Conservation (phyloP, 1,140 invertebrate genomes). For the Ceratina japonica region DNA sequence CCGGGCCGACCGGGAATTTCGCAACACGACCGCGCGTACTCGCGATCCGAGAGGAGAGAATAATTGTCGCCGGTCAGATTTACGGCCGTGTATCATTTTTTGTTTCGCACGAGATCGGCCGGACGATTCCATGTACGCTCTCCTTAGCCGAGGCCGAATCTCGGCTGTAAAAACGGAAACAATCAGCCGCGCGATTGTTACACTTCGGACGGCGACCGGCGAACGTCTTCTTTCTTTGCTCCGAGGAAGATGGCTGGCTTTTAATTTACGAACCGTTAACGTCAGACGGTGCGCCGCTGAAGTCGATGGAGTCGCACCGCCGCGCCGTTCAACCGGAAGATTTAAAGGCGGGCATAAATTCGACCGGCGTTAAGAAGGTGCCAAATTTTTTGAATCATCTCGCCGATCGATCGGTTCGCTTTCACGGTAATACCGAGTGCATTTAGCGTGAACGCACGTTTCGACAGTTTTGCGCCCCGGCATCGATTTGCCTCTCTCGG, state of each 20-base stretch:
- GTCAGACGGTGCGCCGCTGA: conserved; percentile 47
- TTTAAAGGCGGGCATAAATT: conserved; percentile 66
- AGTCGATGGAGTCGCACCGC: conserved; percentile 44
- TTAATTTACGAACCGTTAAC: conserved; percentile 73
- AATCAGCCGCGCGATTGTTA: conserved; percentile 16
- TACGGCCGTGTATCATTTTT: conserved; percentile 29
- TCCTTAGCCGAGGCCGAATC: conserved; percentile 4
- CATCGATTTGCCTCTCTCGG: conserved; percentile 1
- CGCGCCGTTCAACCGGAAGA: conserved; percentile 2
- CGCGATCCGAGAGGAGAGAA: conserved; percentile 5
- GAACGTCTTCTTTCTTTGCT: conserved; percentile 22
- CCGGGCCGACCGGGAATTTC: conserved; percentile 1
- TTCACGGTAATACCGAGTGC: conserved; percentile 48
- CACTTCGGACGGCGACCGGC: neutral
- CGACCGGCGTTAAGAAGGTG: conserved; percentile 64
- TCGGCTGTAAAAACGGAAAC: conserved; percentile 24
- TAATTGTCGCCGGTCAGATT: conserved; percentile 21
- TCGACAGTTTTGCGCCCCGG: neutral
- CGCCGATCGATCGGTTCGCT: conserved; percentile 45
- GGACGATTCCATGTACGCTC: conserved; percentile 4
- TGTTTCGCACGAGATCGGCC: neutral
- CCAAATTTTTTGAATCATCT: conserved; percentile 64
- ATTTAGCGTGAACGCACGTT: conserved; percentile 12
- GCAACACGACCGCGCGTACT: neutral
- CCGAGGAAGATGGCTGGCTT: conserved; percentile 59